phyloP scores from a whole-genome alignment of 1,140 invertebrate genomes.

The Diprion similis region DNA sequence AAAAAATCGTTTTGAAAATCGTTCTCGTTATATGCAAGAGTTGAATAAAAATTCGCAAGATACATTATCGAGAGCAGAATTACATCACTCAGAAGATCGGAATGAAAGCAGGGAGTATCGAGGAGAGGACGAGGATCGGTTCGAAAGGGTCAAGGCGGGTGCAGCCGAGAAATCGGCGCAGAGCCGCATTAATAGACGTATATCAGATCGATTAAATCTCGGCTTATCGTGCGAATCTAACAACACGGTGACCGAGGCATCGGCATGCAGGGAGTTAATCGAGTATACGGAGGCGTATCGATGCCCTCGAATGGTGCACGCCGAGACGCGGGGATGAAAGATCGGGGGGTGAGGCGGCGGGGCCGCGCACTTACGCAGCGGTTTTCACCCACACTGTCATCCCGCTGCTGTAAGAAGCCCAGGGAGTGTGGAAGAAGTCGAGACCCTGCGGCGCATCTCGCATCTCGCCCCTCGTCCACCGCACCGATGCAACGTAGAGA shows the following conservation, averaged over 20 bases:
- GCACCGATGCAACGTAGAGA: slow-evolving; percentile 37
- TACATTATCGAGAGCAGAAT: no score
- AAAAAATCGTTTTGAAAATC: no score
- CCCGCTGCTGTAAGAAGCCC: slow-evolving; percentile 23
- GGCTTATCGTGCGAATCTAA: slow-evolving; percentile 55
- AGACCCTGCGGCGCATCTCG: not conserved
- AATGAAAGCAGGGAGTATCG: no score
- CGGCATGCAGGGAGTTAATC: not conserved
- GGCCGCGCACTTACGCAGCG: slow-evolving; percentile 23
- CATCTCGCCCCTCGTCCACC: not conserved
- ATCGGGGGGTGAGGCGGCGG: slow-evolving; percentile 20
- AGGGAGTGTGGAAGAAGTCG: slow-evolving; percentile 17
- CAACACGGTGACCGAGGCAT: not conserved
- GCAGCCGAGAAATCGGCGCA: no score
- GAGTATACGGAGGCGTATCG: slow-evolving; percentile 28
- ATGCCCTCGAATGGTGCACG: slow-evolving; percentile 14
- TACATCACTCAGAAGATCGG: no score
- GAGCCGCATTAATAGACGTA: slow-evolving; percentile 30
- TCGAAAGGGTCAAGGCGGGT: no score
- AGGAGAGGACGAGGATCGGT: no score
- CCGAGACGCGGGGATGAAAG: not conserved
- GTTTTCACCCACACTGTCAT: slow-evolving; percentile 2
- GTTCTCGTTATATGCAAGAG: no score
- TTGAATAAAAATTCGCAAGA: no score
- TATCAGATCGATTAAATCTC: slow-evolving; percentile 59